Base-by-base conservation (phyloP, 2,797 vertebrate genomes). In the Gobionotothen gibberifrons region DNA sequence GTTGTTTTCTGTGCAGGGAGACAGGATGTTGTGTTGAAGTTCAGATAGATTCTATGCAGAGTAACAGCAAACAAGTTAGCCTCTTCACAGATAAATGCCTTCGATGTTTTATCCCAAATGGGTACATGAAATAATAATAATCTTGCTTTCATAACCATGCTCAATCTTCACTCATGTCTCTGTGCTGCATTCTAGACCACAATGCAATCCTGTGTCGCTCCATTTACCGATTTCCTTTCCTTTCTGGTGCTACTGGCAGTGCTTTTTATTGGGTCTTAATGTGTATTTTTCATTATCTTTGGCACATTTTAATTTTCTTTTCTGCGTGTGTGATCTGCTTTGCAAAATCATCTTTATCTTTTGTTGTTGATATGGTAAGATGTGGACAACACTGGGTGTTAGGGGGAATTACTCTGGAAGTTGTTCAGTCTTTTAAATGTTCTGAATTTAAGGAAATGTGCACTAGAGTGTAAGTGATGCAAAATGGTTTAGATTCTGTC, bases 401-500 rank as follows among this genome's bases (percentile, higher is more conserved):
- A 74, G 69, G 86, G 82, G 59, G 55, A 69, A 53, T 55, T 65
- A 66, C 29, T 47, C 69, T 80, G 81, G 79, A 81, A 44, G 26
- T 40, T 0, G 44, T 67, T 48, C 46, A 55, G 92, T 72, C 88
- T 92, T 94, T 81, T 47, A 71, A 21, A 55, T 88, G 79, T 95
- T 95, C 93, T 83, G 87, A 93, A 93, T 93, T 92, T 93, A 92
- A 93, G 91, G 94, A 95, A 93, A 95, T 76, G 79, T 97, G 96
- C 97, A 98, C 97, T 98, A 96, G 97, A 93, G 90, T 94, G 85
- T 93, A 93, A 95, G 72, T 76, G 82, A 69, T 77, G 67, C 81
- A 81, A 85, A 94, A 92, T 92, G 84, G 84, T 91, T 89, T 86
- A 93, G 92, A 93, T 92, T 95, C 95, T 97, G 97, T 97, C 91